Evolutionary conservation across 2,113 vertebrate genomes (phyloP).

Genomic region (Felis chaus): DNA sequence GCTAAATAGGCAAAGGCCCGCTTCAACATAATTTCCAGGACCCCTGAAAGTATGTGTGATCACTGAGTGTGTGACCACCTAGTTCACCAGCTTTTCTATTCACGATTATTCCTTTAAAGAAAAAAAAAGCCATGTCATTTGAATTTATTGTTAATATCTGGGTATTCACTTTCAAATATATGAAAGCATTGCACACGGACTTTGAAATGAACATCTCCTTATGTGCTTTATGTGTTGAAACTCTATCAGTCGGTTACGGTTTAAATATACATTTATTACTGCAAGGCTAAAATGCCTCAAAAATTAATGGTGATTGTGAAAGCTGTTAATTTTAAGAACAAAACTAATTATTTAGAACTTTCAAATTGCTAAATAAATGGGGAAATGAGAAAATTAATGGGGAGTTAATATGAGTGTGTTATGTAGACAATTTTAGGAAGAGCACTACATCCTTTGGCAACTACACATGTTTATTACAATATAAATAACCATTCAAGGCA

Average conservation of each 20-base stretch:
- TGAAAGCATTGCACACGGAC: neutral
- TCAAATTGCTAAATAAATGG: conserved; percentile 5
- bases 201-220: neutral
- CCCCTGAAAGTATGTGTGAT: neutral
- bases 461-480: neutral
- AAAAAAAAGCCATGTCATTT: neutral
- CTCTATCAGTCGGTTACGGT: neutral
- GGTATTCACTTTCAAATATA: neutral
- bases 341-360: conserved; percentile 55
- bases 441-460: neutral
- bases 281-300: neutral
- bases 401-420: neutral
- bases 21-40: neutral
- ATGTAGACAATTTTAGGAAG: neutral
- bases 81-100: neutral
- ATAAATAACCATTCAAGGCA: neutral
- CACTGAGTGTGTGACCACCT: neutral
- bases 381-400: neutral
- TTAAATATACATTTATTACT: conserved; percentile 31
- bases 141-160: neutral
- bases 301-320: conserved; percentile 49
- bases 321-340: conserved; percentile 45
- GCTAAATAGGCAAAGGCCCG: neutral
- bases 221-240: neutral
- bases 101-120: neutral